These are phyloP conservation scores for Stigmatopora argus DNA, from an alignment of 2,113 vertebrate species.

Conservation along the genomic window DNA sequence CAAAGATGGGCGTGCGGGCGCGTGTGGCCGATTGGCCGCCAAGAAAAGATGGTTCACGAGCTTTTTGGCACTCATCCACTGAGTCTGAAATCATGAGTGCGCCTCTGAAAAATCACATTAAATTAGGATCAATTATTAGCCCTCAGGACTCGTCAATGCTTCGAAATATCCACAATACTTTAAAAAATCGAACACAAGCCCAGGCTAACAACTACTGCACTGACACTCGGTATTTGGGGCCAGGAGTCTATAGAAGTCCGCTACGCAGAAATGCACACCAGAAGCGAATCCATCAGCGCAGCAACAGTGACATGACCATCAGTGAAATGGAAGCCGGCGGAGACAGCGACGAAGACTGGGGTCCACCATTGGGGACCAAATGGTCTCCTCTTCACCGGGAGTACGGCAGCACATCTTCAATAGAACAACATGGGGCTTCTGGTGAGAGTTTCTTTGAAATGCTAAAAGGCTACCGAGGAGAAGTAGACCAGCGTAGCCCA, in stretches of 20 bases:
- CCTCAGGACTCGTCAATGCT: conserved; percentile 89
- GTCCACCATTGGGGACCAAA: conserved; percentile 75
- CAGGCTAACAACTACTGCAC: conserved; percentile 66
- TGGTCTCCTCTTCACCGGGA: conserved; percentile 87
- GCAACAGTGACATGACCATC: conserved; percentile 93
- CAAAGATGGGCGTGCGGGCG: conserved; percentile 94
- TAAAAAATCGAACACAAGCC: conserved; percentile 80
- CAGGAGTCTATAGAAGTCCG: conserved; percentile 80
- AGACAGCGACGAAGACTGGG: conserved; percentile 88
- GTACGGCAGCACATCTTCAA: conserved; percentile 97
- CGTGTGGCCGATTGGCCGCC: conserved; percentile 95
- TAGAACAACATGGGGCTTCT: conserved; percentile 88
- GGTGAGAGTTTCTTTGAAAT: conserved; percentile 90
- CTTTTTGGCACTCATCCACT: conserved; percentile 46
- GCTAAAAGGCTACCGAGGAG: conserved; percentile 85
- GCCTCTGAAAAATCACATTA: conserved; percentile 58
- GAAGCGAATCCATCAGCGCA: conserved; percentile 85
- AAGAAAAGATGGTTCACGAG: conserved; percentile 77
- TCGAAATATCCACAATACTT: conserved; percentile 88
- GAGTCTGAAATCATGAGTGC: conserved; percentile 50
- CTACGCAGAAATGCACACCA: conserved; percentile 78
- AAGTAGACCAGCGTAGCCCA: conserved; percentile 78
- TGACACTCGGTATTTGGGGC: conserved; percentile 80
- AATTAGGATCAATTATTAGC: conserved; percentile 76
- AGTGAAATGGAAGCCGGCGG: conserved; percentile 84